Evolutionary conservation across 2,797 vertebrate genomes (phyloP), one percentile per base, ranked within the genome.

Genomic region (Siniperca scherzeri): DNA sequence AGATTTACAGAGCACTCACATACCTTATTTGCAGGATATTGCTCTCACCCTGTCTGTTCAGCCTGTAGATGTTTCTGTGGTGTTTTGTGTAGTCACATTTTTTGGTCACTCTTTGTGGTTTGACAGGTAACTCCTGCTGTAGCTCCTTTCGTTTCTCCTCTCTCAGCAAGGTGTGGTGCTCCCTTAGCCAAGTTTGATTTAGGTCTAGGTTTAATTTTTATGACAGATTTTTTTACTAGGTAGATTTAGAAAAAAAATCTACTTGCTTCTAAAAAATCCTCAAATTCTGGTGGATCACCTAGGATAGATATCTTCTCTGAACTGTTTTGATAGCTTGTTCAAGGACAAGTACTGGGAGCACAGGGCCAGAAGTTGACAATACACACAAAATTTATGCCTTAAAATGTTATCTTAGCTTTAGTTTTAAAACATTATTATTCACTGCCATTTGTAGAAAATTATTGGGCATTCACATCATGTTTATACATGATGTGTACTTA

Each of bases 141-240:
- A 40, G 7, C n/a, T n/a, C 14, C 8, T n/a, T 44, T 21, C 22
- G 50, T 44, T 68, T 72, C 46, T 66, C 50, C 57, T 60, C 40
- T 68, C 25, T 44, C 33, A 50, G 59, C 57, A 65, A 69, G 57
- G 25, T 25, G 22, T 53, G 42, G 56, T 68, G 61, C 56, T 27
- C 38, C 78, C 36, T 21, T 36, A 27, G 10, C 22, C 33, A 7
- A 4, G 25, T 80, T 69, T 48, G 27, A 76, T 65, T 76, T 42
- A 50, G 38, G 1, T 66, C 0, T 46, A 52, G n/a, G 2, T 72
- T 57, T 53, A 1, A 22, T 74, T 70, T 4, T 1, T 30, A 30
- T 11, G 19, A 44, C 0, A 36, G 30, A 22, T 9, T 59, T 61
- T 2, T 17, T 60, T 36, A 36, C 14, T 0, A 42, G 7, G 56